phyloP scores from a whole-genome alignment of 2,113 vertebrate genomes.

The Gila orcuttii region DNA sequence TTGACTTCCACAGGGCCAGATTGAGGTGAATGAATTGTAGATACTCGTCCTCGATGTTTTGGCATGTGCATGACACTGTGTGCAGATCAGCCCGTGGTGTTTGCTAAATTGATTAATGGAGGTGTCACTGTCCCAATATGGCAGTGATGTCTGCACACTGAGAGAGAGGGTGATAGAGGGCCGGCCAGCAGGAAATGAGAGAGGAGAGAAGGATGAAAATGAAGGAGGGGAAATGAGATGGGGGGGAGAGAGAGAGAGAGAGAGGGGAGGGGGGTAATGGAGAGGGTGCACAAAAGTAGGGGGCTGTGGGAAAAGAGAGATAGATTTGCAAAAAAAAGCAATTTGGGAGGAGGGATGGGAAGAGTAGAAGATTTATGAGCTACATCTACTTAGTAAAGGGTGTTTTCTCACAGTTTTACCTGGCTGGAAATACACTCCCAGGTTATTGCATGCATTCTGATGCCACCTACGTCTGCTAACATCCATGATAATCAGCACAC shows the following conservation, averaged over 20 bases:
- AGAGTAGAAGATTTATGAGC: slow-evolving; percentile 59
- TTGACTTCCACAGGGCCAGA: slow-evolving; percentile 21
- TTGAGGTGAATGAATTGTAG: slow-evolving; percentile 31
- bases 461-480: slow-evolving; percentile 55
- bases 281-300: slow-evolving; percentile 24
- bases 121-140: slow-evolving; percentile 56
- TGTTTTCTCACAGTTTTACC: slow-evolving; percentile 55
- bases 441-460: slow-evolving; percentile 44
- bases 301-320: slow-evolving; percentile 1
- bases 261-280: neutral
- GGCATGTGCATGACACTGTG: slow-evolving; percentile 21
- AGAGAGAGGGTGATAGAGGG: slow-evolving; percentile 28
- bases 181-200: slow-evolving; percentile 29
- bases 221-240: slow-evolving; percentile 11
- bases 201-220: slow-evolving; percentile 23
- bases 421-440: slow-evolving; percentile 53
- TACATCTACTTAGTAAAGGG: slow-evolving; percentile 59
- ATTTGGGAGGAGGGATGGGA: slow-evolving; percentile 23
- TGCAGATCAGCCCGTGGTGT: slow-evolving; percentile 38
- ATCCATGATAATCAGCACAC: neutral
- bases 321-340: neutral
- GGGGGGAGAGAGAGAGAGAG: neutral
- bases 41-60: slow-evolving; percentile 16
- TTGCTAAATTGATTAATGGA: slow-evolving; percentile 60
- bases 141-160: slow-evolving; percentile 49